A percentile compares a stretch with the other conserved stretches of the same genome.
phyloP scores from a whole-genome alignment of 2,797 vertebrate species.

The Balearica regulorum region DNA sequence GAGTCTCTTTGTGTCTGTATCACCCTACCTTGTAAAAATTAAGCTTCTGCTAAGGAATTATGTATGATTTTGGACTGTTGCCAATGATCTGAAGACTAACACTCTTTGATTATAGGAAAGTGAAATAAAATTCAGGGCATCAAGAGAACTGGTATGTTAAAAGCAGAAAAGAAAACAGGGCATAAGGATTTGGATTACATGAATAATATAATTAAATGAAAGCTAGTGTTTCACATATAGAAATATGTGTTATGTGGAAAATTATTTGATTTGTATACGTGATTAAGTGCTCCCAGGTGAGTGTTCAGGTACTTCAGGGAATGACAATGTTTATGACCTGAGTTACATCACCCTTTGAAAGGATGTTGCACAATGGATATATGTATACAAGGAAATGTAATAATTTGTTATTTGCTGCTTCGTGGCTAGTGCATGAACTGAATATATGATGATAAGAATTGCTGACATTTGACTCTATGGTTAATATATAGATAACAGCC shows the following conservation, averaged over 20 bases:
- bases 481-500: background rate
- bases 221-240: too few relatives aligned
- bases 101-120: background rate
- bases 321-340: background rate
- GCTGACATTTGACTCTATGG: background rate
- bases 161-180: background rate
- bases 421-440: rapidly evolving
- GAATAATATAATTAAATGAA: background rate
- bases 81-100: background rate
- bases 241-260: background rate
- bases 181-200: background rate
- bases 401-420: background rate
- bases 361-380: background rate
- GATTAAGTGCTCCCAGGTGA: background rate
- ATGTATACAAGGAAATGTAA: background rate
- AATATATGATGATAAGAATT: background rate
- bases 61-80: background rate
- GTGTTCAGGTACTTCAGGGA: background rate
- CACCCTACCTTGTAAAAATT: background rate
- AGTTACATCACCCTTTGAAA: background rate
- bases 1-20: background rate
- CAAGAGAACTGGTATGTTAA: background rate
- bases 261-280: background rate
- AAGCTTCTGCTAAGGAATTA: background rate
- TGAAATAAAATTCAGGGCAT: background rate